Evolutionary conservation across 2,888 invertebrate species (phyloP).

Genomic region (Cantharis rufa): DNA sequence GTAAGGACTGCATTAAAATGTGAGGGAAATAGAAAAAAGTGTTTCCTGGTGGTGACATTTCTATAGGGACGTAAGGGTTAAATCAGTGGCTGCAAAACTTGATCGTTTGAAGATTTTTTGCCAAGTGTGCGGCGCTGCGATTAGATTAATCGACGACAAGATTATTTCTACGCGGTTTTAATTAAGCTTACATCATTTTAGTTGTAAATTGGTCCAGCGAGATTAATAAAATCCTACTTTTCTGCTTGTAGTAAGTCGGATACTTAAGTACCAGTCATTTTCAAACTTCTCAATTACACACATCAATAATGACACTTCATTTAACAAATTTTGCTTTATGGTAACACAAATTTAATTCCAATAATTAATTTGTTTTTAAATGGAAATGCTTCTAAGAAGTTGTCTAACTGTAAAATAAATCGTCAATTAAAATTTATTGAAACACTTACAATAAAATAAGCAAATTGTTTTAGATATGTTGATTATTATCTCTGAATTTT

Average conservation of each 20-base stretch:
- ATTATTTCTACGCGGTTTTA: background rate
- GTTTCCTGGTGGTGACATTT: slow-evolving; percentile 6
- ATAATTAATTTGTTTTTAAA: background rate
- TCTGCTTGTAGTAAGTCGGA: background rate
- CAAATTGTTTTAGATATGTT: background rate
- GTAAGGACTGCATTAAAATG: background rate
- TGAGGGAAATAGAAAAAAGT: slow-evolving; percentile 2
- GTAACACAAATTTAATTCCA: background rate
- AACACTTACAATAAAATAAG: background rate
- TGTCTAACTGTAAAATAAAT: background rate
- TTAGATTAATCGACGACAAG: background rate
- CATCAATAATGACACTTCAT: background rate
- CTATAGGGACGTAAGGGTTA: background rate
- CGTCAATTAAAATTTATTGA: background rate
- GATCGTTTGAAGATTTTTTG: background rate
- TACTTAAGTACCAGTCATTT: background rate
- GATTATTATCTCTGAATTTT: background rate
- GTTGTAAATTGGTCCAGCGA: background rate
- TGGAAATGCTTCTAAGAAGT: background rate
- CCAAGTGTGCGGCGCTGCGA: background rate
- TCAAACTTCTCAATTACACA: background rate
- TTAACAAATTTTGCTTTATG: background rate
- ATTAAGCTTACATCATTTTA: background rate
- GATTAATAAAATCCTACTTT: background rate
- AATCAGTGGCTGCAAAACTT: background rate